These are phyloP conservation scores for Ceratothoa steindachneri DNA, from an alignment of 2,888 invertebrate genomes.

Conservation along the genomic window DNA sequence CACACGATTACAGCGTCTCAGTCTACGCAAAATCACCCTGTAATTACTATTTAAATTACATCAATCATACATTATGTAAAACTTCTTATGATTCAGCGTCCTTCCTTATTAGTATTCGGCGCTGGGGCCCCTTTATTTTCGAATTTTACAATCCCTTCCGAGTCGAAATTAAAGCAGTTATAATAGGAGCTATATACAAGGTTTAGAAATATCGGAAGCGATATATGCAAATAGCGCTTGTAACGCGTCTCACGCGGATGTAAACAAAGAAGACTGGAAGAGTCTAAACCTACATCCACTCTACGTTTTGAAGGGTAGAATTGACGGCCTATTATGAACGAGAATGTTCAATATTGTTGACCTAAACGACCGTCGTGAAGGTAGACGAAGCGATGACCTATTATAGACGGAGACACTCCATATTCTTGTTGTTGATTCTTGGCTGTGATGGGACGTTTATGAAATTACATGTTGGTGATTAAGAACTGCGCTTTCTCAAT, in stretches of 20 bases:
- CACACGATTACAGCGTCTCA: neutral
- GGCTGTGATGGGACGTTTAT: neutral
- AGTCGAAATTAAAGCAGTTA: slow-evolving; percentile 43
- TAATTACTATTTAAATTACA: slow-evolving; percentile 48
- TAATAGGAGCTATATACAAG: slow-evolving; percentile 22
- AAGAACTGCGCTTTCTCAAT: neutral
- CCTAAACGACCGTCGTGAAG: no score
- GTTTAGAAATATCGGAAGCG: slow-evolving; percentile 6
- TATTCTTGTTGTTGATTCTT: neutral
- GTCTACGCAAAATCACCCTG: slow-evolving; percentile 15
- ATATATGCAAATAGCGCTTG: neutral
- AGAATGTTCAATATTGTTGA: no score
- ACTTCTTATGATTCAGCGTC: slow-evolving; percentile 31
- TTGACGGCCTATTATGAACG: no score
- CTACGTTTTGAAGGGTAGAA: no score
- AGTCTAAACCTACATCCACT: neutral
- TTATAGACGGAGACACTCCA: neutral
- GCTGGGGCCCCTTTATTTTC: slow-evolving; percentile 27
- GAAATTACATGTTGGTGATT: neutral
- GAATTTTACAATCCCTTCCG: slow-evolving; percentile 23
- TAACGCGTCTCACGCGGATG: neutral
- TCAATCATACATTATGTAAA: slow-evolving; percentile 48
- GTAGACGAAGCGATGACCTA: no score
- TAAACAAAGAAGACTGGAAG: neutral
- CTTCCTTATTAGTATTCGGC: slow-evolving; percentile 47